Base-by-base conservation (phyloP, 2,888 invertebrate genomes). In the Lasius platythorax region DNA sequence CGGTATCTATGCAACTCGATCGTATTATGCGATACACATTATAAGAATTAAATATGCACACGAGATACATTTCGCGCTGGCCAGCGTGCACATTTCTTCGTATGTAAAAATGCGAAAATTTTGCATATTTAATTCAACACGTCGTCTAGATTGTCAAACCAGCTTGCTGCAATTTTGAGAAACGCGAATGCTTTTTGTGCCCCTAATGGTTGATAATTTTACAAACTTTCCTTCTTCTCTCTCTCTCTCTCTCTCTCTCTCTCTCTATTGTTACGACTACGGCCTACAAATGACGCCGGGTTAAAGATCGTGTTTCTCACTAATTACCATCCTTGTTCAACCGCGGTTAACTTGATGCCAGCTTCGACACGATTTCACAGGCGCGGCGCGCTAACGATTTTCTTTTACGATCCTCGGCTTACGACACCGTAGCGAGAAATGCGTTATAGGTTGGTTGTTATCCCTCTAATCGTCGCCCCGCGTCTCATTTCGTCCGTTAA, bases 1-100 rank as follows among this genome's bases (percentile, higher is more conserved):
- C 85, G 75, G 53, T 74, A 58, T 87, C 90, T 81, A 82, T 63
- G 86, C 82, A 74, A 81, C 79, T 58, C 81, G 68, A 89, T 87
- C 82, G 56, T 87, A n/a, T 40, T 30, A 79, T 33, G 46, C 50
- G 70, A 72, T 61, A 30, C 37, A n/a, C 11, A 2, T 23, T 18
- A 23, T 46, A 28, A 3, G 30, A 9, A 23, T 23, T 23, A 23
- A 23, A 23, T 23, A 23, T 58, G 23, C 18, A 61, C 18, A 28
- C 2, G 18, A 37, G 23, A 4, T 37, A 28, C 5, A 40, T 46
- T 76, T 40, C 18, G 6, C 6, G 3, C 73, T 30, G 2, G 2
- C 61, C 12, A 28, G 15, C 18, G 1, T 18, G 50, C 50, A 8
- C 15, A 33, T 23, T 76, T 9, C 2, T 37, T 28, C 30, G 12